A percentile compares a stretch with the other conserved stretches of the same genome.
These are phyloP conservation scores for Drosophila lutescens DNA, from an alignment of 2,888 invertebrate genomes.

Conservation along the genomic window DNA sequence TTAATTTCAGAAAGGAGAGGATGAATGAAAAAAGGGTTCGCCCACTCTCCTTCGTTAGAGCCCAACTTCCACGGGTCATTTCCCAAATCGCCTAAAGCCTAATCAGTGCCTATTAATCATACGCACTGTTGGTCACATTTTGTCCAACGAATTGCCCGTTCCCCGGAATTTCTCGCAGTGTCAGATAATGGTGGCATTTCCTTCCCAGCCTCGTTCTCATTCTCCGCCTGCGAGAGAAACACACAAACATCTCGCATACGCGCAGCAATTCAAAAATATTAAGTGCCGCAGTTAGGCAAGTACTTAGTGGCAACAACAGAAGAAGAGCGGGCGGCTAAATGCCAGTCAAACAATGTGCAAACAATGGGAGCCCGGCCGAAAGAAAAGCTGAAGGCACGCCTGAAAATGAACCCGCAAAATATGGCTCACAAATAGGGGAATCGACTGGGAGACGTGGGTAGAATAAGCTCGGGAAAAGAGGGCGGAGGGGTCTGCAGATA, in stretches of 20 bases:
- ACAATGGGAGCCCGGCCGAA: slow-evolving; percentile 51
- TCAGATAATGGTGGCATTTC: slow-evolving; percentile 63
- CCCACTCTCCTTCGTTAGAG: slow-evolving; percentile 1
- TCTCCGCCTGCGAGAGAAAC: slow-evolving; percentile 10
- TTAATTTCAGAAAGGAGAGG: slow-evolving; percentile 13
- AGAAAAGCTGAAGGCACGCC: slow-evolving; percentile 37
- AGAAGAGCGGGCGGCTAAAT: slow-evolving; percentile 32
- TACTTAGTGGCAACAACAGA: slow-evolving; percentile 69
- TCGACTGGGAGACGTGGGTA: neutral
- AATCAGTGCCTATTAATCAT: slow-evolving; percentile 63
- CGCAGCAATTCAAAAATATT: slow-evolving; percentile 68
- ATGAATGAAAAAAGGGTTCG: slow-evolving; percentile 2
- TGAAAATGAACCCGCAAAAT: slow-evolving; percentile 66
- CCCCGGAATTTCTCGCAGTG: slow-evolving; percentile 48
- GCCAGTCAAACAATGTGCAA: slow-evolving; percentile 66
- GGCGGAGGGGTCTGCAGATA: neutral
- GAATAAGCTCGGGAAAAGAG: neutral
- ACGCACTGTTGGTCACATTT: slow-evolving; percentile 62
- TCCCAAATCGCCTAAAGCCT: slow-evolving; percentile 29
- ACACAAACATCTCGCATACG: slow-evolving; percentile 27
- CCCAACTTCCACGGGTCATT: slow-evolving; percentile 7
- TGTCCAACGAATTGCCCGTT: slow-evolving; percentile 20
- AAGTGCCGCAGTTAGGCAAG: slow-evolving; percentile 75
- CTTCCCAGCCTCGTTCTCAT: slow-evolving; percentile 27
- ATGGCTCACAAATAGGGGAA: slow-evolving; percentile 58